These are phyloP conservation scores for Tokudaia muenninki DNA, from an alignment of 2,797 vertebrate genomes.

Conservation along the genomic window DNA sequence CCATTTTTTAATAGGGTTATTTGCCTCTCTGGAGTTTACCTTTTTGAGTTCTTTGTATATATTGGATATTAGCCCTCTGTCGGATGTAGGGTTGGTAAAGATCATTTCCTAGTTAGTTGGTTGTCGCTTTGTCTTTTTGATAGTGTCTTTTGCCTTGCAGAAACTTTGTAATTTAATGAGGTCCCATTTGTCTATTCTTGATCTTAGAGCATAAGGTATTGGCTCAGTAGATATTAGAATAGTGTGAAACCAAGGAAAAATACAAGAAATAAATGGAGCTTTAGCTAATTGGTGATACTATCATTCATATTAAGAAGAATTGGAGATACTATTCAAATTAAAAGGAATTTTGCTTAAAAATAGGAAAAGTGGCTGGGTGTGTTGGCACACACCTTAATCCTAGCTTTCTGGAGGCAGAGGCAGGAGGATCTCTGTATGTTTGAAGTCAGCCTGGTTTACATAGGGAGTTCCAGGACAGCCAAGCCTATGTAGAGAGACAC, in stretches of 20 bases:
- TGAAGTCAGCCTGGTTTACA: neutral
- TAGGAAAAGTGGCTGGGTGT: neutral
- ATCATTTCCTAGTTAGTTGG: too few relatives aligned
- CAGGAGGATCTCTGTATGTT: neutral
- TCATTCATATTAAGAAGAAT: neutral
- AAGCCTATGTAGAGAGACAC: neutral
- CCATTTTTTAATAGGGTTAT: too few relatives aligned
- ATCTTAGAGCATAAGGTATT: too few relatives aligned
- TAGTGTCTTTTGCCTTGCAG: too few relatives aligned
- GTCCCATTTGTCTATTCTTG: too few relatives aligned
- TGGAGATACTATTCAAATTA: neutral
- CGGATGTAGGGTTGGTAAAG: too few relatives aligned
- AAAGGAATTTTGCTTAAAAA: constrained; percentile 20
- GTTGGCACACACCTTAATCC: too few relatives aligned
- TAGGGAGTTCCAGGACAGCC: neutral
- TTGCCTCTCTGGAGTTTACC: too few relatives aligned
- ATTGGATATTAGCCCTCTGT: too few relatives aligned
- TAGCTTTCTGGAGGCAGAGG: neutral
- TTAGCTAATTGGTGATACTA: neutral
- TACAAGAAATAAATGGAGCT: neutral
- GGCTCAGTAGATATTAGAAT: neutral
- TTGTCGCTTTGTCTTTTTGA: too few relatives aligned
- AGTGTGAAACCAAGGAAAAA: neutral
- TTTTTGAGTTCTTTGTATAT: too few relatives aligned
- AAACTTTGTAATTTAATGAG: too few relatives aligned